Evolutionary conservation across 2,888 invertebrate species (phyloP).

Genomic region (Erannis defoliaria): DNA sequence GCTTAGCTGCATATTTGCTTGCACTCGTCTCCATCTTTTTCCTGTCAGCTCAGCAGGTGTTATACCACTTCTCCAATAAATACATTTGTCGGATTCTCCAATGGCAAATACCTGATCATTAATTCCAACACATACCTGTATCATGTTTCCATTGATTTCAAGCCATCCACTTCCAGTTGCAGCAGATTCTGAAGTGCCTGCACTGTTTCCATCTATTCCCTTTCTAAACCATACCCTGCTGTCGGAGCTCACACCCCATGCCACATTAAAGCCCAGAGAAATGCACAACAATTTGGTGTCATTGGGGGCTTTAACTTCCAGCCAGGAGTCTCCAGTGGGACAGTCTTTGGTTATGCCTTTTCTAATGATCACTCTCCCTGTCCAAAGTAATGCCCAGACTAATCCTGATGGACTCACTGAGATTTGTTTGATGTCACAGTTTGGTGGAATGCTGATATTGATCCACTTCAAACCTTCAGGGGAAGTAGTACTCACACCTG

Average conservation of each 20-base stretch:
- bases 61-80: conserved; percentile 93
- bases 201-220: conserved; percentile 89
- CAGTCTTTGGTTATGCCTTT: conserved; percentile 93
- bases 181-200: conserved; percentile 91
- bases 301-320: conserved; percentile 91
- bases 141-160: conserved; percentile 95
- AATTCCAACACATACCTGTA: conserved; percentile 93
- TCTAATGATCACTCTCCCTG: conserved; percentile 93
- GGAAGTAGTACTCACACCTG: conserved; percentile 91
- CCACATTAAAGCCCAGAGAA: conserved; percentile 92
- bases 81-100: conserved; percentile 92
- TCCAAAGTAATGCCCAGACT: conserved; percentile 95
- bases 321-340: conserved; percentile 91
- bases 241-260: conserved; percentile 94
- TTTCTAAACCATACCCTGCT: conserved; percentile 96
- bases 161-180: conserved; percentile 95
- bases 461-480: conserved; percentile 97
- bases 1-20: conserved; percentile 93
- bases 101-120: conserved; percentile 97
- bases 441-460: conserved; percentile 91
- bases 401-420: conserved; percentile 94
- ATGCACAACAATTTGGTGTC: conserved; percentile 91
- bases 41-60: conserved; percentile 92
- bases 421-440: conserved; percentile 94
- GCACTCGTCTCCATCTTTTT: conserved; percentile 94